Conservation (phyloP, 1,140 invertebrate species). For the Lithobius niger region DNA sequence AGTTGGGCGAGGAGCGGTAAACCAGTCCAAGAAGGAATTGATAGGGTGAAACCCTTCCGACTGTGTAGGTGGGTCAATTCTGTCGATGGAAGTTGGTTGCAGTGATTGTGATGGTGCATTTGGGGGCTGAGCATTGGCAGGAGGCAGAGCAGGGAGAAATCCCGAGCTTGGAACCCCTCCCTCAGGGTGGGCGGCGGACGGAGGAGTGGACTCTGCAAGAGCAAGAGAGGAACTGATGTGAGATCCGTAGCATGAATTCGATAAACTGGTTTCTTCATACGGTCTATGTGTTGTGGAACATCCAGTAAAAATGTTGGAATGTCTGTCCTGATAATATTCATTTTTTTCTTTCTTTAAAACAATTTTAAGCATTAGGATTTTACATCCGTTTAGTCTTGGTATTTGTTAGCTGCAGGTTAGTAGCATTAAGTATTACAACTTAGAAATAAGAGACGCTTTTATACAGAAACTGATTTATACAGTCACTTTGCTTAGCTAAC, state of each 20-base stretch:
- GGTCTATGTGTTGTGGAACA: no score
- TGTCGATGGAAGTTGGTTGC: background rate
- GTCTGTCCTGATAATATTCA: background rate
- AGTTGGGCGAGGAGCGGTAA: background rate
- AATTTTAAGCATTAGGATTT: background rate
- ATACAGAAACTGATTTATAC: no score
- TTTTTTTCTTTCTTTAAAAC: background rate
- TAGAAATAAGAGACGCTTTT: no score
- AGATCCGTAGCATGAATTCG: no score
- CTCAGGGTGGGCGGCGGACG: background rate
- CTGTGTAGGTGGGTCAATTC: no score
- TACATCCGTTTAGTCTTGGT: no score
- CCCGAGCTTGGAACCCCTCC: background rate
- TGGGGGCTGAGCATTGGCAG: background rate
- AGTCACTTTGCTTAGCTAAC: no score
- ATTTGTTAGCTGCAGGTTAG: no score
- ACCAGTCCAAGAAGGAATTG: background rate
- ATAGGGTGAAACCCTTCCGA: background rate
- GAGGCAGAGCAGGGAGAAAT: background rate
- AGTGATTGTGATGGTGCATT: background rate
- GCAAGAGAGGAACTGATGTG: background rate
- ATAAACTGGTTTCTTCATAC: no score
- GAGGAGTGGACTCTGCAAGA: background rate
- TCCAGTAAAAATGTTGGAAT: background rate
- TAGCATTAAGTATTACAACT: no score